Base-by-base conservation (phyloP, 2,113 vertebrate species). In the Pelecanoides urinatrix region DNA sequence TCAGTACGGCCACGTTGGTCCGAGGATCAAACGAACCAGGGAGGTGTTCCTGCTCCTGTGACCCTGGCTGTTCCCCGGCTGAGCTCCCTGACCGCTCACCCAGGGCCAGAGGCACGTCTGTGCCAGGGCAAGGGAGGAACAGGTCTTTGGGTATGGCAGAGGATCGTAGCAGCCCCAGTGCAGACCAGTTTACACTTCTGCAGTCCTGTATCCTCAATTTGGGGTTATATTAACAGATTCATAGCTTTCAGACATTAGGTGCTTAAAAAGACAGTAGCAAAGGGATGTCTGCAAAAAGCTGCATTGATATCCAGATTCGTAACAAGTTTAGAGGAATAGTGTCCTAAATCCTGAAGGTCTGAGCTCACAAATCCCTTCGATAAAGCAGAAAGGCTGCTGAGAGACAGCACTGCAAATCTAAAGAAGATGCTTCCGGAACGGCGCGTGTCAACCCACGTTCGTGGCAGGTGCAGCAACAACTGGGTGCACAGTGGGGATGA, bases 361-460 rank as follows among this genome's bases (percentile, higher is more conserved):
- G 90, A 80, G 45, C 73, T 78, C 42, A 79, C 32, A 74, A 30
- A 5, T 25, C 36, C 30, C 50, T 16, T 40, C 3, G 1, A 25
- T 11, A 34, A 38, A 47, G 9, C 50, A 42, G 30, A 73, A 58
- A 63, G 18, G 27, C 58, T 50, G 56, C 52, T 36, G 56, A 55
- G 49, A 45, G 49, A 4, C 36, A 55, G 25, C 8, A 16, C 40
- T n/a, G 71, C 38, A 63, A 44, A 66, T 5, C n/a, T 66, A 9
- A 50, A 56, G 59, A 49, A 75, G 67, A 7, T 12, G 45, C 17
- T 79, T 66, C 27, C 15, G 50, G 61, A 73, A 10, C 0, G 1
- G 16, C 1, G 0, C 1, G 1, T 32, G 38, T 19, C 61, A 17
- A 55, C 13, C 38, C 75, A 7, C 2, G 2, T 5, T 26, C 0